These are phyloP conservation scores for Pseudoatta argentina DNA, from an alignment of 1,140 invertebrate species.

Conservation along the genomic window DNA sequence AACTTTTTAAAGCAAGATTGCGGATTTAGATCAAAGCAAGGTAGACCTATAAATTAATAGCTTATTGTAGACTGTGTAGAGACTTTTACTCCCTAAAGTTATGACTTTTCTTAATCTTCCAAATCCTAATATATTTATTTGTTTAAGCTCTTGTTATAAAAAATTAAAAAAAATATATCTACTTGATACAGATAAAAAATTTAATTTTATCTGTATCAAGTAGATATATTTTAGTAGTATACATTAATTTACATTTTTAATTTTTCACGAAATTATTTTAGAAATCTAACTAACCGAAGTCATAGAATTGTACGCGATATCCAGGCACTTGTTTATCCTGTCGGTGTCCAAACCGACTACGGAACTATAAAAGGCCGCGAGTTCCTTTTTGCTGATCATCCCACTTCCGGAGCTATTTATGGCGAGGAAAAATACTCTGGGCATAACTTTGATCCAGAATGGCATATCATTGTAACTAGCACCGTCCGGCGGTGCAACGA, in stretches of 20 bases:
- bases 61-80: background rate
- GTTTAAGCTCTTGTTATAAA: background rate
- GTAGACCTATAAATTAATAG: too few relatives aligned
- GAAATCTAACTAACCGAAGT: slow-evolving; percentile 88
- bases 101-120: background rate
- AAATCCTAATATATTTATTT: background rate
- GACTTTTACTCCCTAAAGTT: background rate
- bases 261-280: background rate
- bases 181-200: background rate
- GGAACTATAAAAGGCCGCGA: slow-evolving; percentile 90
- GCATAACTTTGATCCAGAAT: slow-evolving; percentile 90
- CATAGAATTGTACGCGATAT: slow-evolving; percentile 89
- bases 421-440: slow-evolving; percentile 90
- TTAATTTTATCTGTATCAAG: too few relatives aligned
- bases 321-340: slow-evolving; percentile 89
- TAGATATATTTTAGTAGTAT: too few relatives aligned
- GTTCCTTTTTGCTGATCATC: slow-evolving; percentile 88
- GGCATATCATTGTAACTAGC: slow-evolving; percentile 88
- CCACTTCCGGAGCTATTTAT: slow-evolving; percentile 89
- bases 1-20: too few relatives aligned
- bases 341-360: slow-evolving; percentile 88
- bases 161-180: background rate
- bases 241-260: background rate
- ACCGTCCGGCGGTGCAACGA: slow-evolving; percentile 85
- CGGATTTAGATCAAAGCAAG: too few relatives aligned